These are phyloP conservation scores for Tryphoninae sp. DNA, from an alignment of 2,888 invertebrate species.

Conservation along the genomic window DNA sequence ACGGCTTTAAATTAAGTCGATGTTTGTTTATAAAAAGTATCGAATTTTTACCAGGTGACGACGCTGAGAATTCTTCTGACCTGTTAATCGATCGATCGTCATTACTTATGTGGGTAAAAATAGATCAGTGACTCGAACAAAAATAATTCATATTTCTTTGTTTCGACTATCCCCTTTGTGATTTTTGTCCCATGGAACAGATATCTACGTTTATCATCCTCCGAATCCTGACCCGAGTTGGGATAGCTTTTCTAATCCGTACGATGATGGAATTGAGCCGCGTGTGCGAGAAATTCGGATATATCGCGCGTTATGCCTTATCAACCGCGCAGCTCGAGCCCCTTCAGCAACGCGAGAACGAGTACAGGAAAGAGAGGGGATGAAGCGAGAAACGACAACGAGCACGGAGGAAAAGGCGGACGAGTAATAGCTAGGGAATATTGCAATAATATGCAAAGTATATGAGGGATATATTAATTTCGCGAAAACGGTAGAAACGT, in stretches of 20 bases:
- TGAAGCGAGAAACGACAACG: conserved; percentile 57
- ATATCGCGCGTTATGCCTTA: conserved; percentile 18
- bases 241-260: not conserved
- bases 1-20: conserved; percentile 73
- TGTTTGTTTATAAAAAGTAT: conserved; percentile 68
- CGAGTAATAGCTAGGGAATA: conserved; percentile 80
- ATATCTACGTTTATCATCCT: no score
- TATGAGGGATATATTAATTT: conserved; percentile 81
- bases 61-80: not conserved
- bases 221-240: no score
- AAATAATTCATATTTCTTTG: no score
- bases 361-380: conserved; percentile 36
- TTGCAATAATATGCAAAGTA: conserved; percentile 81
- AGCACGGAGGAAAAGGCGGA: conserved; percentile 71
- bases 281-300: conserved; percentile 10
- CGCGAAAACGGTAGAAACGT: conserved; percentile 79
- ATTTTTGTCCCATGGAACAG: no score
- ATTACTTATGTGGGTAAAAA: no score
- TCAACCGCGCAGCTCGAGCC: conserved; percentile 21
- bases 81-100: no score
- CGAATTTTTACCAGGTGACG: conserved; percentile 25
- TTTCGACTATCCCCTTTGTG: no score
- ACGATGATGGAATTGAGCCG: not conserved
- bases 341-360: conserved; percentile 38
- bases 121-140: no score